Base-by-base conservation (phyloP, 1,140 invertebrate species). In the Heterodera carotae region DNA sequence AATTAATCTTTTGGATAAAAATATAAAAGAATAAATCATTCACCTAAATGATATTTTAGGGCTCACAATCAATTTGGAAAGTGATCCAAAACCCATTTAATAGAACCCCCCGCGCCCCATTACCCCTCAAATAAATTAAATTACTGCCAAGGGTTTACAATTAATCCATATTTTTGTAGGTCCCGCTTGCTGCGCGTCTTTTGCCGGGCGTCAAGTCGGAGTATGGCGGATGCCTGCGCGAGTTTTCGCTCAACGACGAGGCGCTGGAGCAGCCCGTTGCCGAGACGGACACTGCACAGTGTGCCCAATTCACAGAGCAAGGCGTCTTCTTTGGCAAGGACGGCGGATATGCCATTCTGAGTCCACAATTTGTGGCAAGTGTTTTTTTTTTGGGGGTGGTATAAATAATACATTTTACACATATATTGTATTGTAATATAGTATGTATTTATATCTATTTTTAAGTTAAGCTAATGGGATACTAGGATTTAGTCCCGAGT, bases 151-250 rank as follows among this genome's bases (percentile, higher is more conserved):
- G n/a, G n/a, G n/a, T n/a, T n/a, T n/a, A 1, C 6, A 43, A 43
- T 43, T 43, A 8, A 8, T 12, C 39, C 39, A 43, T 43, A 8
- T 43, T 56, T 2, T 22, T 56, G 48, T 4, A 56, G 36, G 48
- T 66, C 27, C 60, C 76, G 6, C 76, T 79, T 62, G 59, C 67
- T 56, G 77, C 62, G 31, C 77, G 77, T 34, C 33, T 79, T 27
- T 72, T 79, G 39, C 77, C 56, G 90, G 89, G 89, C 31, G 85
- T 91, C 2, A 91, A 91, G 53, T 83, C 84, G 2, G 92, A 92
- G 29, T 97, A 96, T 85, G 91, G 91, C 81, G 96, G 96, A 29
- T 98, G 96, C 87, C 89, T 98, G 22, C 90, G 91, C 69, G 92
- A 94, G 68, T 91, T 98, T 43, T 82, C 82, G 43, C 90, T 94